Evolutionary conservation across 1,140 invertebrate species (phyloP).

Genomic region (Drosophila lacertosa): DNA sequence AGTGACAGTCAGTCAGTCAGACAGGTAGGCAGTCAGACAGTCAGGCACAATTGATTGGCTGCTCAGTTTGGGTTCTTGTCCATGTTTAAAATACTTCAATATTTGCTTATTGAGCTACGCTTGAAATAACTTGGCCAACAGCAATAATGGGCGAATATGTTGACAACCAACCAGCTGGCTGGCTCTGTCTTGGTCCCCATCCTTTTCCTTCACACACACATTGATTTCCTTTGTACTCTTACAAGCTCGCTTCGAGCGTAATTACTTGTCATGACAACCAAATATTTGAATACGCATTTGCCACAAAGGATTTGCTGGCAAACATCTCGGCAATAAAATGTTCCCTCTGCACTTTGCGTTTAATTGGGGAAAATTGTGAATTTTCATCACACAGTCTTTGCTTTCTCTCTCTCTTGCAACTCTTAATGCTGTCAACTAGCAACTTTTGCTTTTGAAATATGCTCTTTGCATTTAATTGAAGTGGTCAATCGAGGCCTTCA

Average conservation of each 20-base stretch:
- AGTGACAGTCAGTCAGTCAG: conserved; percentile 1
- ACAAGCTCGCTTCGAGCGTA: conserved; percentile 27
- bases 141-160: conserved; percentile 8
- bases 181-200: background rate
- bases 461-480: background rate
- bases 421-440: background rate
- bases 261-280: conserved; percentile 70
- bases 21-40: conserved; percentile 3
- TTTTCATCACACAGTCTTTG: conserved; percentile 1
- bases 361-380: conserved; percentile 9
- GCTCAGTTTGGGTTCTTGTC: conserved; percentile 24
- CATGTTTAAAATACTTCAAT: conserved; percentile 53
- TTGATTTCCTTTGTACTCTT: conserved; percentile 18
- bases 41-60: conserved; percentile 35
- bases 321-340: background rate
- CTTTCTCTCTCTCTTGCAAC: too few species aligned
- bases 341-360: background rate
- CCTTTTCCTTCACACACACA: background rate
- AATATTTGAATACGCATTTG: conserved; percentile 68
- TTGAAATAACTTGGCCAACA: conserved; percentile 43
- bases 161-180: conserved; percentile 4
- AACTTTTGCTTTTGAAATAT: background rate
- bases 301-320: conserved; percentile 1
- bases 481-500: background rate
- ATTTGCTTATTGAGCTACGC: conserved; percentile 67